Evolutionary conservation across 1,140 invertebrate genomes (phyloP).

Genomic region (Aphidius ervi): DNA sequence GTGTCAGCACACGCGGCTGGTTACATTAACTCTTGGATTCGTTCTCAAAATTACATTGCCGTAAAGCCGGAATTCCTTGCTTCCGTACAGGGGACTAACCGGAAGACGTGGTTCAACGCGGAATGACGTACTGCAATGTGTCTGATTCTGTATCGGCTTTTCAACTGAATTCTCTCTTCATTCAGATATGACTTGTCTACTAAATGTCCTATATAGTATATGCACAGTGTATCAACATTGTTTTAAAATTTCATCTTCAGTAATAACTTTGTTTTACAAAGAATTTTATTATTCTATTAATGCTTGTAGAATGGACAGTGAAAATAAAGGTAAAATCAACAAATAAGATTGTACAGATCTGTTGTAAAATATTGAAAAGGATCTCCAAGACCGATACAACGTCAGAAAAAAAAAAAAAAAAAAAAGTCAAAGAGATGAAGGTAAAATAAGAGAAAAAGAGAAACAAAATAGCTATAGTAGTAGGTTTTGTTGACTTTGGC

Average conservation of each 20-base stretch:
- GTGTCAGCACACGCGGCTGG: constrained; percentile 33
- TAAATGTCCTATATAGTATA: neutral
- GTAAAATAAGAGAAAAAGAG: constrained; percentile 18
- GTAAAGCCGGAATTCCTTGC: constrained; percentile 20
- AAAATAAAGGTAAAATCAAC: constrained; percentile 16
- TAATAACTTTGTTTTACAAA: constrained; percentile 8
- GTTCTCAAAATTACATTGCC: constrained; percentile 34
- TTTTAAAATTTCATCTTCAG: no score
- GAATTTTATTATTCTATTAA: constrained; percentile 51
- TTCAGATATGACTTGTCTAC: constrained; percentile 3
- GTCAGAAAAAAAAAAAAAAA: neutral
- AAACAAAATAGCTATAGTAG: constrained; percentile 26
- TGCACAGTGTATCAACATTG: no score
- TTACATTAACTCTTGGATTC: constrained; percentile 24
- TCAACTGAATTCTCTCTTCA: constrained; percentile 9
- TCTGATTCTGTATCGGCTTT: constrained; percentile 15
- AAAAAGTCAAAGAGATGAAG: constrained; percentile 6
- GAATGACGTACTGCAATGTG: constrained; percentile 15
- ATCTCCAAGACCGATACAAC: constrained; percentile 23
- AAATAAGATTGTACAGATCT: constrained; percentile 2
- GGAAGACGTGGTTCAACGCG: constrained; percentile 20
- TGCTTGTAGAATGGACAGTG: constrained; percentile 31
- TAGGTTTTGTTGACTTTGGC: constrained; percentile 45
- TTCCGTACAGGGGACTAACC: constrained; percentile 16
- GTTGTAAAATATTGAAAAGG: constrained; percentile 22